These are phyloP conservation scores for Apus apus DNA, from an alignment of 2,113 vertebrate genomes.

Conservation along the genomic window DNA sequence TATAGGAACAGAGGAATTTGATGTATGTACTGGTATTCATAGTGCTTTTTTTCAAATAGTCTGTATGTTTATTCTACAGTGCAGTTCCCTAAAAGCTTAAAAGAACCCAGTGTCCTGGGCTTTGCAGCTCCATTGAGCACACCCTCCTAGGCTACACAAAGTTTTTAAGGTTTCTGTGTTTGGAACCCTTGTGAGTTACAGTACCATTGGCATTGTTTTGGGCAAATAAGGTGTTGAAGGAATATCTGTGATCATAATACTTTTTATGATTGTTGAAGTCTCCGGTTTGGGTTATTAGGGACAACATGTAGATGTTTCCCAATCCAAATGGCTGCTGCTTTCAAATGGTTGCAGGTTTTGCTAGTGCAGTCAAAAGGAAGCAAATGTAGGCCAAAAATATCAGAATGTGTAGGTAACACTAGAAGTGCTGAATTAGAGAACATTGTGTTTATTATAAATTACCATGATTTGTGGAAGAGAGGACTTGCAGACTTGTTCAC, in stretches of 20 bases:
- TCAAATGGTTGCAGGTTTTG: not conserved
- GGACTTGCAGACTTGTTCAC: not conserved
- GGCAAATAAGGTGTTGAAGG: not conserved
- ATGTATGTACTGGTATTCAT: not conserved
- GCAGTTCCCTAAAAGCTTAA: not conserved
- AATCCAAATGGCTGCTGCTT: not conserved
- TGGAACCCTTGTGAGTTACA: not conserved
- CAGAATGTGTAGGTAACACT: not conserved
- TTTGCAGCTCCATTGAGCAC: not conserved
- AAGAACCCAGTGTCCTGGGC: not conserved
- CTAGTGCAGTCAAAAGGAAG: not conserved
- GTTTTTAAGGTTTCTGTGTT: not conserved
- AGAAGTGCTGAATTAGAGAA: not conserved
- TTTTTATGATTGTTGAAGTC: not conserved
- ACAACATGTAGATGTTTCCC: not conserved
- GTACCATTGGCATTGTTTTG: rapidly evolving
- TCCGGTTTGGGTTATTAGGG: not conserved
- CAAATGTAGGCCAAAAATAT: not conserved
- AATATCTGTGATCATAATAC: not conserved
- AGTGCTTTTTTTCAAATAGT: not conserved
- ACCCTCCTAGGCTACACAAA: not conserved
- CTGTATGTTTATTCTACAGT: not conserved
- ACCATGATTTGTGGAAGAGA: rapidly evolving
- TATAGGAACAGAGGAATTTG: not conserved
- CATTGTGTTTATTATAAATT: not conserved